Percentiles rank a stretch among this genome's conserved stretches.
phyloP scores from a whole-genome alignment of 1,140 invertebrate species.

The Cotesia chilonis region DNA sequence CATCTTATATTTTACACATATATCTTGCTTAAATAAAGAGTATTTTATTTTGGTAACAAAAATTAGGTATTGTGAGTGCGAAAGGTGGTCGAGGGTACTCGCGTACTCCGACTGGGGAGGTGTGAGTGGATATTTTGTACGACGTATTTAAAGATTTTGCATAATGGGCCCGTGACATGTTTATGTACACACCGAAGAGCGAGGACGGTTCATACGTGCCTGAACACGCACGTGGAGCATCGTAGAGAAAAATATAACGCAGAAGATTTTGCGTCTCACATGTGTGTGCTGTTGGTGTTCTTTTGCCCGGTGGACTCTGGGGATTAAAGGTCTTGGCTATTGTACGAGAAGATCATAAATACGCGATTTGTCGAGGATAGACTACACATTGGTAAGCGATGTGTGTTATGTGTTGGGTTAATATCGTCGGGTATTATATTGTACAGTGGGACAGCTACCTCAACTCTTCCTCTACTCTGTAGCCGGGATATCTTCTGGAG shows the following conservation, averaged over 20 bases:
- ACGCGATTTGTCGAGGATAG: constrained; percentile 58
- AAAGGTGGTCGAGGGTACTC: too few species aligned
- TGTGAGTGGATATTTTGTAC: constrained; percentile 34
- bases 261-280: neutral
- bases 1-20: too few species aligned
- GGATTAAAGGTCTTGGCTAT: constrained; percentile 59
- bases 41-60: too few species aligned
- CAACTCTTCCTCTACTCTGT: constrained; percentile 9
- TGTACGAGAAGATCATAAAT: constrained; percentile 58
- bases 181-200: constrained; percentile 56
- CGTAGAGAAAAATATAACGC: constrained; percentile 47
- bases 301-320: constrained; percentile 20
- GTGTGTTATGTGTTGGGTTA: constrained; percentile 42
- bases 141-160: constrained; percentile 63
- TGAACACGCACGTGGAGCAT: constrained; percentile 34
- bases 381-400: constrained; percentile 42
- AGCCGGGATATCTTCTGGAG: too few species aligned
- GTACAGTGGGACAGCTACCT: constrained; percentile 13
- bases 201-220: constrained; percentile 43
- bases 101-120: too few species aligned
- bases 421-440: constrained; percentile 41
- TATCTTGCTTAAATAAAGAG: too few species aligned
- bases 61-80: too few species aligned
- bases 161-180: constrained; percentile 62
- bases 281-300: constrained; percentile 36